Base-by-base conservation (phyloP, 2,113 vertebrate genomes). In the Charina bottae region DNA sequence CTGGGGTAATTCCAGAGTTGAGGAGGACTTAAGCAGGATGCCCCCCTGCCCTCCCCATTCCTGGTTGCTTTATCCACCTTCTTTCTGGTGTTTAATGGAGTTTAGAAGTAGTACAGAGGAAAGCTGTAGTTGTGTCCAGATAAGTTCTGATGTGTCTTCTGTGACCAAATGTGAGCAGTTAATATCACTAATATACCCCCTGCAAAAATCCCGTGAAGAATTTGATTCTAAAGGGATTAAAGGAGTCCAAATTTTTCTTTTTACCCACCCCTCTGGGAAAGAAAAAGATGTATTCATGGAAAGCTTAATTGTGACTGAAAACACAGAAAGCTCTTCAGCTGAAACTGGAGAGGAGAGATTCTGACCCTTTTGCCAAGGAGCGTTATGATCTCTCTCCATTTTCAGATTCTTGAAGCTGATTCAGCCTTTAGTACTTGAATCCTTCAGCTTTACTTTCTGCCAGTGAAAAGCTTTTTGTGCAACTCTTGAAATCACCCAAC, bases 401-500 rank as follows among this genome's bases (percentile, higher is more conserved):
- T 95, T 91, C 91, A 94, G 92, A 93, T 93, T 60, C 68, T 90
- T 46, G 37, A 94, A 96, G 84, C 83, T 93, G 89, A 68, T 68
- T 93, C 94, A 92, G 93, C 93, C 94, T 92, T 94, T 54, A 92
- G 84, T 92, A 95, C 95, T 55, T 55, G 72, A 91, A 89, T 89
- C 91, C 6, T 94, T 93, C 26, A 46, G 60, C 68, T 93, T 92
- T 0, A 68, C 84, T 93, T 95, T 92, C 93, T 93, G 90, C 54
- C 59, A 86, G 86, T 86, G 13, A 88, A 91, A 7, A 42, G 62
- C 92, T 93, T 94, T 78, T 93, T 64, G 83, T 28, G 0, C 64
- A 83, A 91, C 42, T 93, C 90, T 72, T 89, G 85, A 89, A 59
- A n/a, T 90, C 26, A 46, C 91, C 85, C 15, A 21, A 91, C 88